A percentile compares a stretch with the other conserved stretches of the same genome.
Evolutionary conservation across 2,888 invertebrate genomes (phyloP).

Genomic region (Gastrophysa polygoni): DNA sequence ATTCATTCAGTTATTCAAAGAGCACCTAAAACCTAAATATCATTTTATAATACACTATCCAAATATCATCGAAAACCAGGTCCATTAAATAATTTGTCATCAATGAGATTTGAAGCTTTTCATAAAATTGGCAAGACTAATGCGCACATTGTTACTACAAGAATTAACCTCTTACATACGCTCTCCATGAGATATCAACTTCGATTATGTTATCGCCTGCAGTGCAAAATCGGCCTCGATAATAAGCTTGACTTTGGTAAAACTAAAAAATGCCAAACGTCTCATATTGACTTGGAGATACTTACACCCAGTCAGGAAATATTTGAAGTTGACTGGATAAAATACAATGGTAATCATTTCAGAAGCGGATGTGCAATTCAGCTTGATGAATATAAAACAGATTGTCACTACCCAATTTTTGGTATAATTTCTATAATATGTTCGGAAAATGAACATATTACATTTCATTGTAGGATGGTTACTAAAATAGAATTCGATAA

Average conservation of each 20-base stretch:
- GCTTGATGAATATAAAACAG: not conserved
- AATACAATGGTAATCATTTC: not conserved
- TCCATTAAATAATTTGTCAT: conserved; percentile 7
- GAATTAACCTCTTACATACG: conserved; percentile 7
- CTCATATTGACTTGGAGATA: not conserved
- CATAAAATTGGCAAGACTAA: conserved; percentile 14
- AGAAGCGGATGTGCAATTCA: not conserved
- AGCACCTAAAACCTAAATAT: conserved; percentile 11
- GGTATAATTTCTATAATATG: not conserved
- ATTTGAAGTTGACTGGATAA: not conserved
- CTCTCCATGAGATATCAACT: not conserved
- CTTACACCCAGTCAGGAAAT: not conserved
- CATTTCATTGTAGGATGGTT: not conserved
- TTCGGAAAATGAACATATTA: too few species aligned
- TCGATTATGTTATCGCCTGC: too few species aligned
- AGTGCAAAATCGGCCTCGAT: not conserved
- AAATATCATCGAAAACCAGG: conserved; percentile 5
- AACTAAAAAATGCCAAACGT: not conserved
- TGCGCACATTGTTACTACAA: conserved; percentile 4
- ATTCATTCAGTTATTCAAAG: not conserved
- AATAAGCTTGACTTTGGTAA: not conserved
- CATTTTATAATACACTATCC: conserved; percentile 14
- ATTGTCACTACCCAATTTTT: too few species aligned
- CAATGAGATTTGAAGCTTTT: conserved; percentile 8
- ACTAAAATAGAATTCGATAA: not conserved